A percentile compares a stretch with the other conserved stretches of the same genome.
These are phyloP conservation scores for Halichoerus grypus DNA, from an alignment of 2,113 vertebrate species.

Conservation along the genomic window DNA sequence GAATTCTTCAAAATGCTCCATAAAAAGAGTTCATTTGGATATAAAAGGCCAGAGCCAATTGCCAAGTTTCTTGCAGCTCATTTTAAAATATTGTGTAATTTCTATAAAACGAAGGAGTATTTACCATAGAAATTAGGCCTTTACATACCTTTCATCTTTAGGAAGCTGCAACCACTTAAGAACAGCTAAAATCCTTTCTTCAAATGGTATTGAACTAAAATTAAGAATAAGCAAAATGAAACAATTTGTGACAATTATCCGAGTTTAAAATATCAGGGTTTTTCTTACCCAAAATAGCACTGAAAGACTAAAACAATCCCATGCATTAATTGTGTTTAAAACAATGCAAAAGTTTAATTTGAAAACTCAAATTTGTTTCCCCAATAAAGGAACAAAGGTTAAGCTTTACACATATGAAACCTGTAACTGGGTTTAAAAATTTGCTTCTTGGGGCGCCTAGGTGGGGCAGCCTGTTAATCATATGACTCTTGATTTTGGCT, in stretches of 20 bases:
- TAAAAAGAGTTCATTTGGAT: neutral
- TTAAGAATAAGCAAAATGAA: conserved; percentile 57
- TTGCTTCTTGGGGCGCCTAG: neutral
- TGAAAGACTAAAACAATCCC: neutral
- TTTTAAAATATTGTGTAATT: neutral
- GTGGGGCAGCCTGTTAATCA: neutral
- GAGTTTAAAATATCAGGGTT: neutral
- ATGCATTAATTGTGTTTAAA: neutral
- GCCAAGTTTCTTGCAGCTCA: neutral
- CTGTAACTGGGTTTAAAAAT: neutral
- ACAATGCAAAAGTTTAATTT: neutral
- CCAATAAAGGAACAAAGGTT: neutral
- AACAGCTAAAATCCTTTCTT: conserved; percentile 87
- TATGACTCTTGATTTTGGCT: neutral
- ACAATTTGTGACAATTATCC: neutral
- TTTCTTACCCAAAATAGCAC: conserved; percentile 25
- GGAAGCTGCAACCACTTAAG: conserved; percentile 89
- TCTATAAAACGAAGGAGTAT: conserved; percentile 3
- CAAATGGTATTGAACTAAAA: conserved; percentile 89
- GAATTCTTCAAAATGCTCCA: conserved; percentile 51
- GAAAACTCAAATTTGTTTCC: neutral
- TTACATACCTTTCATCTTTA: conserved; percentile 86
- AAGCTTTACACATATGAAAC: neutral
- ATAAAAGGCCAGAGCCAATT: neutral
- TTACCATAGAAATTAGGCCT: neutral